Evolutionary conservation across 2,113 vertebrate species (phyloP), one percentile per base, ranked within the genome.

Genomic region (Centrocercus urophasianus): DNA sequence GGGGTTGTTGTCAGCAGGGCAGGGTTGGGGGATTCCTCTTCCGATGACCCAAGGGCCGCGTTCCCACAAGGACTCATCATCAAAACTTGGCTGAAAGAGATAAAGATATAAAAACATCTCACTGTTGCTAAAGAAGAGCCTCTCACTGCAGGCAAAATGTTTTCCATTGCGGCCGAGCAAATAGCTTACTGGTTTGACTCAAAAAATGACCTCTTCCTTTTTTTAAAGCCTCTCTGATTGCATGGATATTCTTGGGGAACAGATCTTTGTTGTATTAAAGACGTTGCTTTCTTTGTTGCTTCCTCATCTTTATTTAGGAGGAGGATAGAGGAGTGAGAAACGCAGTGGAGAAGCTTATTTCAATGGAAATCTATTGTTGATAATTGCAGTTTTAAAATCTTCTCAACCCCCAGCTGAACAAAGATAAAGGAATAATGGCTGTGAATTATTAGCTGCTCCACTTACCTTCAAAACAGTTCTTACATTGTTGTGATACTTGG

Each of bases 351-450:
- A 25, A 80, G 78, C 83, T 92, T 69, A 86, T 97, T 96, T 90
- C 77, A 75, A 64, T 94, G 93, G 83, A 97, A 95, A 87, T 87
- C 89, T 92, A 17, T 95, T 88, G 87, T 91, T 91, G 72, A 65
- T 96, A 97, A 97, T 95, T 97, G 93, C 87, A 60, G 95, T 96
- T 96, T 95, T 93, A 89, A 94, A 96, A 90, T 93, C 93, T 75
- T 94, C 94, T 93, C 87, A 96, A 77, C 93, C 94, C 96, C 93
- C 92, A 94, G 48, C 65, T 75, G 92, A 96, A 91, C 95, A 89
- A 83, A 93, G 95, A 96, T 91, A 64, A 93, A 95, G 88, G 93
- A 96, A 93, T 89, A 95, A 95, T 93, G 89, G 87, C 57, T 94
- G 85, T 93, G 96, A 96, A 88, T 96, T 96, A 94, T 94, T 87